Base-by-base conservation (phyloP, 2,888 invertebrate genomes). In the Pollenia angustigena region DNA sequence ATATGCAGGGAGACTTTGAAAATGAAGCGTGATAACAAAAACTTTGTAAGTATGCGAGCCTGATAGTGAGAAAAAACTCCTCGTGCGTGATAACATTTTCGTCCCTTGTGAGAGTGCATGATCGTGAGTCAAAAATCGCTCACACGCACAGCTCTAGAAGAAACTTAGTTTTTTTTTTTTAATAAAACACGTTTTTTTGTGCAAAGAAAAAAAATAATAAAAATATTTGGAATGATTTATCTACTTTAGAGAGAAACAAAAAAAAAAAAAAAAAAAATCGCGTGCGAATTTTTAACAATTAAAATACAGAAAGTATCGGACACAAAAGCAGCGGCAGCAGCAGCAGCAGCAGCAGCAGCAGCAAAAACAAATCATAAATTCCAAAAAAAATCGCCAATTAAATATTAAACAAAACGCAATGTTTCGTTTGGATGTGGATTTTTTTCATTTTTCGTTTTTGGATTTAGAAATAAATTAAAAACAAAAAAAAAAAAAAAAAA, bases 321-420 rank as follows among this genome's bases (percentile, higher is more conserved):
- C 79, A 69, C 58, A 32, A 79, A 44, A 79, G 23, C 68, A 69
- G 23, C 62, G 44, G 48, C 58, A 69, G 11, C 18, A 16, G 10
- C 23, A 56, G 32, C 32, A 32, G 23, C 68, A 69, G 23, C 62
- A 23, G 48, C 58, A 69, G 11, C 18, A 16, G 10, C 23, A 56
- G 32, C 32, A 32, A 32, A 4, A 32, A 32, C 32, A 32, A 32
- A 69, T 23, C 60, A 52, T 42, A 79, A 69, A 52, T 58, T 42
- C 69, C 58, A 48, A 75, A 66, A 64, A 81, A 64, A 81, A 58
- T 50, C 58, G 48, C 42, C 81, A 82, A 75, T 81, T 81, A 75
- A 68, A 75, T 81, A 68, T 60, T 16, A 82, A 82, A 68, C 68
- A 82, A 68, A 75, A 75, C 81, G 52, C 68, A 82, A 82, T 52